Evolutionary conservation across 2,888 invertebrate species (phyloP).

Genomic region (Anthophora plumipes): DNA sequence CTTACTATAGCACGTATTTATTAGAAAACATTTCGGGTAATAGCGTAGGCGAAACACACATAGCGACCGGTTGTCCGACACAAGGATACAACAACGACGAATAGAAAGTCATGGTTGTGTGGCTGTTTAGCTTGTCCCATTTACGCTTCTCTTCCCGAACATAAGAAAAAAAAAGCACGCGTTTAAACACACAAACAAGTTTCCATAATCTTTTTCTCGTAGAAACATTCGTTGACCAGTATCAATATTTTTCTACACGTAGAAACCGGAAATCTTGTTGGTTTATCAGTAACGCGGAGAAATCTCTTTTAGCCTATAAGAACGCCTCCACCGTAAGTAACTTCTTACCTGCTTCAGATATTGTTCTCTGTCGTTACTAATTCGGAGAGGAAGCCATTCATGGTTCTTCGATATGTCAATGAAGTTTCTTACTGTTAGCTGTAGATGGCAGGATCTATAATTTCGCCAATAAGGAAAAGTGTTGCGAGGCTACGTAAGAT

Average conservation of each 20-base stretch:
- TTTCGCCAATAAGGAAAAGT: slow-evolving; percentile 10
- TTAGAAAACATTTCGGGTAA: slow-evolving; percentile 4
- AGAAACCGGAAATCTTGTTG: slow-evolving; percentile 25
- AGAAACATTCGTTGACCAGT: slow-evolving; percentile 19
- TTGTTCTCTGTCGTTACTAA: neutral
- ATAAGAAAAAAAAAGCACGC: slow-evolving; percentile 10
- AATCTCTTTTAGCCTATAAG: slow-evolving; percentile 20
- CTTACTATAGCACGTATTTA: no score
- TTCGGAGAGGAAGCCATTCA: neutral
- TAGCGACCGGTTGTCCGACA: slow-evolving; percentile 23
- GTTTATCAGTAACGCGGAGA: slow-evolving; percentile 33
- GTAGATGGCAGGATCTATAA: neutral
- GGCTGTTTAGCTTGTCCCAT: slow-evolving; percentile 46
- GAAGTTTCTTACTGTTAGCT: no score
- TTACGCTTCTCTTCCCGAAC: slow-evolving; percentile 18
- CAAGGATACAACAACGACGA: slow-evolving; percentile 26
- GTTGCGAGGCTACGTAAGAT: neutral
- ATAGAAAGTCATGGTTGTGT: slow-evolving; percentile 56
- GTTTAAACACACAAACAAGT: slow-evolving; percentile 4
- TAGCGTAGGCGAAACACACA: slow-evolving; percentile 54
- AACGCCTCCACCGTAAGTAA: neutral
- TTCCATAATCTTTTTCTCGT: slow-evolving; percentile 22
- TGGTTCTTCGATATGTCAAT: no score
- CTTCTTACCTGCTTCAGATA: neutral
- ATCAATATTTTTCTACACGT: neutral